Evolutionary conservation across 2,888 invertebrate species (phyloP).

Genomic region (Sepiola atlantica): DNA sequence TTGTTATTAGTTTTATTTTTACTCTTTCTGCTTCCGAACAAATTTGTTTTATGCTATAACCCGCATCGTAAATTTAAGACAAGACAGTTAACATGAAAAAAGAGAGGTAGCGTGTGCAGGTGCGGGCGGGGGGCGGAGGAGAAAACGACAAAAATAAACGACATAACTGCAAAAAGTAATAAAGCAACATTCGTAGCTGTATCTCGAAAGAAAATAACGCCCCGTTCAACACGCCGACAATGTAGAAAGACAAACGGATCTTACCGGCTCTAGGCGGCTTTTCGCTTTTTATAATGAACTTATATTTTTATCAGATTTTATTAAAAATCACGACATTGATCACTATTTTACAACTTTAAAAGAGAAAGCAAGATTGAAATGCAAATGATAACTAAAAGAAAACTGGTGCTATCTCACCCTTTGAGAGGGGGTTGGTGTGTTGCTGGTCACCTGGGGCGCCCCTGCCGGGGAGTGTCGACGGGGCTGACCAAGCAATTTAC

Average conservation of each 20-base stretch:
- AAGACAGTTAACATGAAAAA: not conserved
- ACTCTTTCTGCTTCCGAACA: not conserved
- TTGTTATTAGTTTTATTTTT: not conserved
- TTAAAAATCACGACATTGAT: not conserved
- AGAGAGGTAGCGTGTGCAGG: not conserved
- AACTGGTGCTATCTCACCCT: too few relatives aligned
- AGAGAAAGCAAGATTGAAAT: not conserved
- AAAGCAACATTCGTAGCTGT: not conserved
- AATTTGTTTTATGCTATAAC: not conserved
- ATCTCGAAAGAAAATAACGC: constrained; percentile 16
- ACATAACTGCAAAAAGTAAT: not conserved
- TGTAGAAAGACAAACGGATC: not conserved
- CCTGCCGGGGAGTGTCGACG: too few relatives aligned
- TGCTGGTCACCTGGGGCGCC: too few relatives aligned
- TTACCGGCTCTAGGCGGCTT: not conserved
- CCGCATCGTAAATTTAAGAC: constrained; percentile 19
- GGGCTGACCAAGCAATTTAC: too few relatives aligned
- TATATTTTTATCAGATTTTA: not conserved
- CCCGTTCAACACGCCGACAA: not conserved
- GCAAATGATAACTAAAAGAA: not conserved
- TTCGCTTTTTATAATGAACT: not conserved
- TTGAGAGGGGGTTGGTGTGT: too few relatives aligned
- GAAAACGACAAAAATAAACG: not conserved
- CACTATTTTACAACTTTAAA: not conserved
- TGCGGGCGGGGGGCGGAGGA: too few relatives aligned